These are phyloP conservation scores for Amphibalanus amphitrite DNA, from an alignment of 1,140 invertebrate genomes.

Conservation along the genomic window DNA sequence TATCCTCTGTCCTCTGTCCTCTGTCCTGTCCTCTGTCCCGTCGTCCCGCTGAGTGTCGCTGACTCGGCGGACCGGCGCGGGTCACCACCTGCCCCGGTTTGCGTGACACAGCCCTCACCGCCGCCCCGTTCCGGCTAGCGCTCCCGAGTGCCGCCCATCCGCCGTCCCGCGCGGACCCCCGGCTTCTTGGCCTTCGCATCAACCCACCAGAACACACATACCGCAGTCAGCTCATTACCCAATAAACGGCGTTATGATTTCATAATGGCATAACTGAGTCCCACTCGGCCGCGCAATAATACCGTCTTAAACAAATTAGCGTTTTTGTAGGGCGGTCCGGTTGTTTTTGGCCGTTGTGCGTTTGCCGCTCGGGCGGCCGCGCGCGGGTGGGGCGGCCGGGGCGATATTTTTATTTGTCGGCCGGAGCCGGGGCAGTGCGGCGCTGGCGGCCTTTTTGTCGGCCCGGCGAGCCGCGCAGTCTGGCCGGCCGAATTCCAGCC, in stretches of 20 bases:
- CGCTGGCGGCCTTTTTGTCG: background rate
- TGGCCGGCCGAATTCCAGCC: background rate
- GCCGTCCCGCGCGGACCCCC: no score
- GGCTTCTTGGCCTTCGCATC: no score
- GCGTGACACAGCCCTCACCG: no score
- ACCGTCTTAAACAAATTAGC: conserved; percentile 2
- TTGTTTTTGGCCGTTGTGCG: background rate
- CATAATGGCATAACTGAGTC: background rate
- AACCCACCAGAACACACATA: no score
- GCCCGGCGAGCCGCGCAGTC: background rate
- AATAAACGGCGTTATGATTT: background rate
- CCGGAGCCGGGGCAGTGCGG: background rate
- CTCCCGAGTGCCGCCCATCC: no score
- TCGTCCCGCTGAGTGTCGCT: no score
- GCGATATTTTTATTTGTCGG: conserved; percentile 4
- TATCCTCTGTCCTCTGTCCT: no score
- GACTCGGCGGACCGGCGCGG: no score
- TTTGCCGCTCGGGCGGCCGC: background rate
- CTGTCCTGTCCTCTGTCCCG: no score
- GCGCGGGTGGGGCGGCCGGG: background rate
- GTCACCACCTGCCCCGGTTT: no score
- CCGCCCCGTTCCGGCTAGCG: no score
- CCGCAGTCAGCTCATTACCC: background rate
- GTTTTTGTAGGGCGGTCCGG: background rate
- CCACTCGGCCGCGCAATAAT: background rate